Percentiles rank a stretch among this genome's conserved stretches.
phyloP scores from a whole-genome alignment of 1,140 invertebrate species.

The Meloidogyne chitwoodi region DNA sequence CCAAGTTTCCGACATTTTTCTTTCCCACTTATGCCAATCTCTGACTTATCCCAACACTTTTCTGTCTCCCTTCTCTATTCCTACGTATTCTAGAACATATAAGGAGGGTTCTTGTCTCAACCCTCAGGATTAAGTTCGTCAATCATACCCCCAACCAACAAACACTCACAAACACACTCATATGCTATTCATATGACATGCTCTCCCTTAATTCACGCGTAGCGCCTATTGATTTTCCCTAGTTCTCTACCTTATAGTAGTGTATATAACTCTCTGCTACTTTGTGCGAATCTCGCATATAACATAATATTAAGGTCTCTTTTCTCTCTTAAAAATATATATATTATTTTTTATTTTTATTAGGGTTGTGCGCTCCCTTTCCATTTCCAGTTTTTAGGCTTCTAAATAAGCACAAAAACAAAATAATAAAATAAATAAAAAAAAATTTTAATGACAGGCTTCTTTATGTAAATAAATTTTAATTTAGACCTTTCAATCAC shows the following conservation, averaged over 20 bases:
- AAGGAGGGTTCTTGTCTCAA: too few species aligned
- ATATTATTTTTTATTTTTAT: too few species aligned
- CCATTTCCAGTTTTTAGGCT: neutral
- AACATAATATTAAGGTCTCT: neutral
- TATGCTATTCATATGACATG: neutral
- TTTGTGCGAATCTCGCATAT: neutral
- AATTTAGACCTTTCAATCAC: too few species aligned
- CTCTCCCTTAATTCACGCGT: neutral
- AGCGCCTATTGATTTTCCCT: neutral
- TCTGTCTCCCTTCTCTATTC: neutral
- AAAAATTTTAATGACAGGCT: too few species aligned
- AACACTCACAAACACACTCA: neutral
- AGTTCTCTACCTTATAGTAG: neutral
- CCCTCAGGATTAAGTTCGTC: too few species aligned
- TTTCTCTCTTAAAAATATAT: neutral
- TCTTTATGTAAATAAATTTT: too few species aligned
- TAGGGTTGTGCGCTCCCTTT: too few species aligned
- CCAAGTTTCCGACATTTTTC: too few species aligned
- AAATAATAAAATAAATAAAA: too few species aligned
- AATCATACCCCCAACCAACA: neutral
- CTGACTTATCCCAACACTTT: neutral
- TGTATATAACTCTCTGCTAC: neutral
- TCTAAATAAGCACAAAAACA: neutral
- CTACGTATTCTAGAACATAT: too few species aligned
- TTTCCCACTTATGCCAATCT: neutral